Conservation (phyloP, 2,888 invertebrate genomes). For the Drosophila siamana region DNA sequence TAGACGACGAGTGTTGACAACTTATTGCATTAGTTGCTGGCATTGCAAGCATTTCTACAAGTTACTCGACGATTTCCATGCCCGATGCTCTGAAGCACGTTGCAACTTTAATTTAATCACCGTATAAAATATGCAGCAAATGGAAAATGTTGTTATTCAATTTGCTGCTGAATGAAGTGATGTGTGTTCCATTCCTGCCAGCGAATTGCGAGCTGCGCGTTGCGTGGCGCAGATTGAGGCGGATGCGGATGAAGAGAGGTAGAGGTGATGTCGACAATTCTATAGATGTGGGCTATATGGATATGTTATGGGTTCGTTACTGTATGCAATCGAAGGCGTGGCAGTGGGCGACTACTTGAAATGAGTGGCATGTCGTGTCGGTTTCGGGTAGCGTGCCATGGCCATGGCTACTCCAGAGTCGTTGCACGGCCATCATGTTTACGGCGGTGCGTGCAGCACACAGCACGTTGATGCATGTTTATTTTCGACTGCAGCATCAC, state of each 20-base stretch:
- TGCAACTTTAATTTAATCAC: conserved; percentile 76
- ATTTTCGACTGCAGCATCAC: conserved; percentile 64
- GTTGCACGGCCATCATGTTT: conserved; percentile 66
- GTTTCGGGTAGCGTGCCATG: conserved; percentile 59
- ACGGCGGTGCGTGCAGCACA: conserved; percentile 70
- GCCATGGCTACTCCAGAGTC: conserved; percentile 53
- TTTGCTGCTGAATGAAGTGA: conserved; percentile 77
- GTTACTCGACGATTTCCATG: conserved; percentile 25
- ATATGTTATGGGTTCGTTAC: conserved; percentile 9
- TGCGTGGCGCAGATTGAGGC: background rate
- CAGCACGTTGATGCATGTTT: conserved; percentile 69
- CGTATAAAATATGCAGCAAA: conserved; percentile 76
- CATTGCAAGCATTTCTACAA: conserved; percentile 25
- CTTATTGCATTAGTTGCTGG: conserved; percentile 35
- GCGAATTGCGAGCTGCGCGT: background rate
- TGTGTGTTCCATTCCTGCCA: conserved; percentile 38
- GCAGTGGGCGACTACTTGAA: conserved; percentile 57
- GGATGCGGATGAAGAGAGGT: background rate
- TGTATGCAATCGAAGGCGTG: conserved; percentile 18
- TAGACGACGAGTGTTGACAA: conserved; percentile 20
- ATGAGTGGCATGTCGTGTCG: conserved; percentile 71
- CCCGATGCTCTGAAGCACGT: conserved; percentile 36
- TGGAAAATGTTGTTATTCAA: conserved; percentile 80
- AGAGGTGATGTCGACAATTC: background rate
- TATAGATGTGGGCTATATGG: conserved; percentile 7